A percentile compares a stretch with the other conserved stretches of the same genome.
These are phyloP conservation scores for Thalassoma bifasciatum DNA, from an alignment of 2,113 vertebrate genomes.

Conservation along the genomic window DNA sequence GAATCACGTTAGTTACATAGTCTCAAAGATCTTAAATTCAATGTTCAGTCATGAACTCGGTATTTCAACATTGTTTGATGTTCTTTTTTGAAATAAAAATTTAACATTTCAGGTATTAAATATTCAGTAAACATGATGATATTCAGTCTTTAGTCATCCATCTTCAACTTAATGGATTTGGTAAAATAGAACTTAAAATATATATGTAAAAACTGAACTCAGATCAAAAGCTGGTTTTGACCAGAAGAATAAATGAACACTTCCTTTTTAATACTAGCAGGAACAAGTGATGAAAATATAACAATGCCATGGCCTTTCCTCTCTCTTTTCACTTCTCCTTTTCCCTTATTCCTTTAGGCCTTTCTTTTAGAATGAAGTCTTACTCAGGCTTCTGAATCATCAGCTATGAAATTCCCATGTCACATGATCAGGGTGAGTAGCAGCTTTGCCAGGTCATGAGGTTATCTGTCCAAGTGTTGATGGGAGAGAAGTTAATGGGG, in stretches of 20 bases:
- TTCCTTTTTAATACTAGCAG: background rate
- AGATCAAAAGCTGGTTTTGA: background rate
- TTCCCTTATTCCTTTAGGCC: slow-evolving; percentile 8
- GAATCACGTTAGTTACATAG: slow-evolving; percentile 10
- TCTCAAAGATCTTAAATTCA: slow-evolving; percentile 1
- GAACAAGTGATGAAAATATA: background rate
- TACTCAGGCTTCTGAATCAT: slow-evolving; percentile 50
- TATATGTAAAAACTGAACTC: background rate
- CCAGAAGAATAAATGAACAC: no score
- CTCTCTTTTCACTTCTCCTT: background rate
- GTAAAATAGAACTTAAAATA: background rate
- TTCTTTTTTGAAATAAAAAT: no score
- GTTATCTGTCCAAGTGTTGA: slow-evolving; percentile 69
- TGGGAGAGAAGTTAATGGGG: slow-evolving; percentile 71
- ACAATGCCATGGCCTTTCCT: background rate
- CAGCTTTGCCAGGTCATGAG: slow-evolving; percentile 60
- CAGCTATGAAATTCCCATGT: slow-evolving; percentile 56
- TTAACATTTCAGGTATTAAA: no score
- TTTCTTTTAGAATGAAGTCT: slow-evolving; percentile 20
- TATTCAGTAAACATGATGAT: no score
- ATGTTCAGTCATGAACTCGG: background rate
- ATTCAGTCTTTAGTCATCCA: no score
- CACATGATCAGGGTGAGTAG: slow-evolving; percentile 52
- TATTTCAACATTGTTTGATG: no score
- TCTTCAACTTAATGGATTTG: no score